Base-by-base conservation (phyloP, 1,140 invertebrate species). In the Monochamus saltuarius region DNA sequence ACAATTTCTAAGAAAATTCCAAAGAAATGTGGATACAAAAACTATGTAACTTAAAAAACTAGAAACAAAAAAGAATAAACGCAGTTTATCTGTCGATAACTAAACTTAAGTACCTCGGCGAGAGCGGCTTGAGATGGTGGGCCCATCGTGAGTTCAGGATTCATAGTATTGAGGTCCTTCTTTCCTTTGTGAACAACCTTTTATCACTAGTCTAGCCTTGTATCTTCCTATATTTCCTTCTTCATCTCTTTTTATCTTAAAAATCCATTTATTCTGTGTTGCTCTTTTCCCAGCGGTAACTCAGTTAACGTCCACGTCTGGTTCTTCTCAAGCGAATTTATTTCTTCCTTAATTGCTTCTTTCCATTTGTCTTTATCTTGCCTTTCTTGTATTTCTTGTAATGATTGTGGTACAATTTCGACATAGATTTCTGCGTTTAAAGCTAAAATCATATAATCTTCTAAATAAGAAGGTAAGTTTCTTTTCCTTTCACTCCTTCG, bases 191-290 rank as follows among this genome's bases (percentile, higher is more conserved):
- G 39, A 34, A 40, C 36, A 10, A 42, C 77, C 77, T 58, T 70
- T 70, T 4, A 73, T 72, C 9, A 79, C 77, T 0, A 79, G 60
- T 10, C 78, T 9, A 22, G 63, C 66, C 53, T 65, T 65, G 17
- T 64, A 61, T 42, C 36, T 59, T 52, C 40, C 14, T n/a, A 58
- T 45, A 7, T 49, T 46, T 56, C 56, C 60, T 29, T 60, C 39
- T 13, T 39, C 2, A 40, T 59, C 36, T 46, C 38, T 29, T 50
- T 64, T 64, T 46, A 43, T 49, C 40, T 29, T 36, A 29, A 52
- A 59, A 38, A 47, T 16, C 45, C 39, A 58, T 29, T 49, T 43
- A 45, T 68, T 73, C 16, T 39, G 56, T 0, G 37, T 9, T 16
- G 53, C 40, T 4, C 14, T 51, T 29, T 51, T 3, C 3, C 35